phyloP scores from a whole-genome alignment of 2,888 invertebrate genomes.

The Leptopterna dolabrata region DNA sequence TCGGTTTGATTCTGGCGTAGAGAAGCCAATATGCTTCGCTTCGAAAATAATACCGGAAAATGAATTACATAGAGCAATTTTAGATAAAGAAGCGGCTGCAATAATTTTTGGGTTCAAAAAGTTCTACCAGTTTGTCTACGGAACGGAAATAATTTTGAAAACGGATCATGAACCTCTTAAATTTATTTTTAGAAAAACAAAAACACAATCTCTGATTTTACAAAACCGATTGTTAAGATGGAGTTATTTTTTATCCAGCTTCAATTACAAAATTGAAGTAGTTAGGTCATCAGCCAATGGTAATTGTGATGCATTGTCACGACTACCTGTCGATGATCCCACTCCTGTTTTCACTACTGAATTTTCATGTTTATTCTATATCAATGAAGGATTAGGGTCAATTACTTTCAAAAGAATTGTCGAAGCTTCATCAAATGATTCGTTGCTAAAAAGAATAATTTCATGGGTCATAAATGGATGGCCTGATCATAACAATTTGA shows the following conservation, averaged over 20 bases:
- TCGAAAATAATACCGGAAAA: conserved; percentile 31
- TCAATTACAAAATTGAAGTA: conserved; percentile 15
- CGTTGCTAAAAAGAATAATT: background rate
- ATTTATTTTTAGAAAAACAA: conserved; percentile 4
- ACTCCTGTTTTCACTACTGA: conserved; percentile 26
- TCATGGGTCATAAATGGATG: background rate
- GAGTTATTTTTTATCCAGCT: conserved; percentile 15
- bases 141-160: conserved; percentile 1
- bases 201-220: background rate
- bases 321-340: background rate
- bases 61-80: conserved; percentile 20
- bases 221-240: conserved; percentile 19
- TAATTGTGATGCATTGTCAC: conserved; percentile 22
- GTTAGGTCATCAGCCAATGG: background rate
- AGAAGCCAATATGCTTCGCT: background rate
- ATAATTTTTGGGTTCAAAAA: no score
- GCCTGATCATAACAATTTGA: background rate
- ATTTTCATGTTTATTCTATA: background rate
- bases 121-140: no score
- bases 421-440: background rate
- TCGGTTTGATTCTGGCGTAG: background rate
- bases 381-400: background rate
- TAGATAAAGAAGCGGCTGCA: no score
- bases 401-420: background rate
- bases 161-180: no score